Evolutionary conservation across 92 coral and sea anemone species (phyloP).

Genomic region (Parazoanthus atlanticus): DNA sequence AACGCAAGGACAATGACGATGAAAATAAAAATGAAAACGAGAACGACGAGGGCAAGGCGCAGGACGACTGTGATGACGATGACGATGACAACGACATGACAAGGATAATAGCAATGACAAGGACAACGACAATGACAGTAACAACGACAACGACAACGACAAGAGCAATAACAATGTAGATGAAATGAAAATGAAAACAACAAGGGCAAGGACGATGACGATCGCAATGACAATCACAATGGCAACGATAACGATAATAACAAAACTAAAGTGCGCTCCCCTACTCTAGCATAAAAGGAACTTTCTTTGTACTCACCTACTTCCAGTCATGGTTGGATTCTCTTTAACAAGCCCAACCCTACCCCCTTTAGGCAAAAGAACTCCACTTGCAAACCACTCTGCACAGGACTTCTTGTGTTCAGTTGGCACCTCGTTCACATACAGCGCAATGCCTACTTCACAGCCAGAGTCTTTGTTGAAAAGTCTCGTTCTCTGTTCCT

Average conservation of each 20-base stretch:
- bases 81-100: neutral
- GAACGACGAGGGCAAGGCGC: neutral
- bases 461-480: neutral
- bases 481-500: too few species aligned
- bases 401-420: constrained; percentile 19
- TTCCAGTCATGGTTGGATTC: constrained; percentile 52
- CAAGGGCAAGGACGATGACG: neutral
- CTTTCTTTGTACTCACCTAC: neutral
- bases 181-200: neutral
- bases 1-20: neutral
- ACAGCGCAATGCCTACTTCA: neutral
- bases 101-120: neutral
- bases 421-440: constrained; percentile 21
- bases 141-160: neutral
- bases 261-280: too few species aligned
- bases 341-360: constrained; percentile 25
- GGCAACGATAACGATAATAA: neutral
- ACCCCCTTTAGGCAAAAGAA: constrained; percentile 3
- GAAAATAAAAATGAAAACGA: neutral
- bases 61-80: too few species aligned
- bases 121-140: neutral
- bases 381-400: constrained; percentile 33
- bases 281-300: too few species aligned
- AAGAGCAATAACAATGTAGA: neutral
- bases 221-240: neutral